Conservation (phyloP, 2,888 invertebrate genomes). For the Eupsilia transversa region DNA sequence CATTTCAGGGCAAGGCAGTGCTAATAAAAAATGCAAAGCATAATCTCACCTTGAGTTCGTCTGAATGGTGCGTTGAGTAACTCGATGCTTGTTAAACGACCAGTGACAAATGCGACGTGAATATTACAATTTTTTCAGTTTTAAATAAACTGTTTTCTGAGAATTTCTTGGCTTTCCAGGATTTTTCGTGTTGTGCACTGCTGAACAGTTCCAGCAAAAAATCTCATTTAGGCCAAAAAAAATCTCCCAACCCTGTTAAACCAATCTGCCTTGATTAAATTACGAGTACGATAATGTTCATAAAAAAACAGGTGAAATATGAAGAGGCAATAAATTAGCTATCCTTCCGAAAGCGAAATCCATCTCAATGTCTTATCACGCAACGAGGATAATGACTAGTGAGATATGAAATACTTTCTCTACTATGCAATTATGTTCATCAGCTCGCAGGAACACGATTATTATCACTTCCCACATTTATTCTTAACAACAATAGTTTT, state of each 20-base stretch:
- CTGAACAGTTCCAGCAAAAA: not conserved
- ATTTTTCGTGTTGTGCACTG: not conserved
- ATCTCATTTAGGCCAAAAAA: not conserved
- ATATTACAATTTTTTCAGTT: conserved; percentile 55
- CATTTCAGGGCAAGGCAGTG: conserved; percentile 75
- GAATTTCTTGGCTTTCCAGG: conserved; percentile 16
- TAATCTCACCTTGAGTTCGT: conserved; percentile 75
- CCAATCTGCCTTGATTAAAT: not conserved
- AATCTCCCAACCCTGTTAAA: not conserved
- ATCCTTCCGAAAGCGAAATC: not conserved
- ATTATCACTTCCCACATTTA: conserved; percentile 50
- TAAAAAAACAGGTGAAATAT: not conserved
- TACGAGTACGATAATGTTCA: not conserved
- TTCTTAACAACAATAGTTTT: conserved; percentile 40
- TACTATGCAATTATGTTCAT: conserved; percentile 32
- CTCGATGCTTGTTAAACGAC: conserved; percentile 61
- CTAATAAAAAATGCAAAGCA: conserved; percentile 79
- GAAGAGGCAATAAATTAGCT: not conserved
- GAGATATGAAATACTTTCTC: conserved; percentile 52
- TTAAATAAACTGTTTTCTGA: conserved; percentile 38
- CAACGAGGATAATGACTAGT: conserved; percentile 7
- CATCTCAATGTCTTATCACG: conserved; percentile 1
- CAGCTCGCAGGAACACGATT: conserved; percentile 38
- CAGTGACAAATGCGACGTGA: conserved; percentile 58
- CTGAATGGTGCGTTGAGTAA: conserved; percentile 75